Percentiles rank a stretch among this genome's conserved stretches.
Evolutionary conservation across 37 sponge, comb jelly and placozoan genomes (phyloP).

Genomic region (Oopsacas minuta): DNA sequence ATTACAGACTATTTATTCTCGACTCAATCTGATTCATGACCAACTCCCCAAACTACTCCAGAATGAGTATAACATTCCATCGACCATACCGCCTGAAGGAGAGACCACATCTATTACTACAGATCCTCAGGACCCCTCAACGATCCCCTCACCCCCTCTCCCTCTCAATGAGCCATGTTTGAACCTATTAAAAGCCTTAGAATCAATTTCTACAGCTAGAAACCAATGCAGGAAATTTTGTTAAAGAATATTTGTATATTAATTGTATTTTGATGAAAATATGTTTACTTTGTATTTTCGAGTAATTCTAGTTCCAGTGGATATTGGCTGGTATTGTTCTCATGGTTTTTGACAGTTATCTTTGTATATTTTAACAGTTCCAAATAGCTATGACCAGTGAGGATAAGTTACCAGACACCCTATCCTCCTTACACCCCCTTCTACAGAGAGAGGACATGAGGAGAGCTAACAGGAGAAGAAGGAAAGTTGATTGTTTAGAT

Average conservation of each 20-base stretch:
- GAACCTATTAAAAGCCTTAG: neutral
- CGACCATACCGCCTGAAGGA: neutral
- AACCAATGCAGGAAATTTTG: neutral
- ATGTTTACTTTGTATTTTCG: neutral
- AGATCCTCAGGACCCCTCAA: neutral
- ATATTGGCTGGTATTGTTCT: too few relatives aligned
- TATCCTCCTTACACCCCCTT: neutral
- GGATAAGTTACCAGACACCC: too few relatives aligned
- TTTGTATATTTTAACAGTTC: too few relatives aligned
- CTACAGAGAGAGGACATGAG: slow-evolving; percentile 1
- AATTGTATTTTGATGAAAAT: neutral
- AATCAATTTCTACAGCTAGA: neutral
- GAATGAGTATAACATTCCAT: too few relatives aligned
- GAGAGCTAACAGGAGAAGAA: neutral
- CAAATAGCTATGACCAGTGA: too few relatives aligned
- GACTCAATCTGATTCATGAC: slow-evolving; percentile 28
- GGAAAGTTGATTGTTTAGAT: neutral
- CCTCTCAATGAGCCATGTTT: neutral
- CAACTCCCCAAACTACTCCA: neutral
- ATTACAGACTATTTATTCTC: slow-evolving; percentile 72
- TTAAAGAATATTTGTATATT: neutral
- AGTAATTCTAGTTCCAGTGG: too few relatives aligned
- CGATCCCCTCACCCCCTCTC: neutral
- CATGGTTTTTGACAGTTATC: too few relatives aligned
- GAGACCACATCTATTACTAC: neutral